Evolutionary conservation across 2,888 invertebrate genomes (phyloP).

Genomic region (Tortricodes alternella): DNA sequence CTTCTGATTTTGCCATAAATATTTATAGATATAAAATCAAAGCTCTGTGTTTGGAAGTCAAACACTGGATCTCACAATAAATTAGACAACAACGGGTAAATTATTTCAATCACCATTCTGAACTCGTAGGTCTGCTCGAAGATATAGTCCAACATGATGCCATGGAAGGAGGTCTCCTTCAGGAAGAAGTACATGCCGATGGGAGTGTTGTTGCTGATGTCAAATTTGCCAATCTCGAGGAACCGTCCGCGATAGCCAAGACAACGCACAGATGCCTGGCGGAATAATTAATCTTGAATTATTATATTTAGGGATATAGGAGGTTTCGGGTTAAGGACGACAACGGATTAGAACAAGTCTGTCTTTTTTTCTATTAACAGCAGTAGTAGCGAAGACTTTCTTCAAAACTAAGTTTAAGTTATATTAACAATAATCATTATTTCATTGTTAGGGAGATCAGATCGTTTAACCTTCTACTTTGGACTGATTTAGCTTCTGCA

Average conservation of each 20-base stretch:
- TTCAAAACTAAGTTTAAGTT: neutral
- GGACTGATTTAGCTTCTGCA: neutral
- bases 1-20: no score
- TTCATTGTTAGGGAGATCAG: neutral
- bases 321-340: no score
- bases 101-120: conserved; percentile 56
- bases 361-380: neutral
- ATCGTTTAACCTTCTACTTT: no score
- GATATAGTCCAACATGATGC: conserved; percentile 79
- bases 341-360: no score
- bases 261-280: conserved; percentile 78
- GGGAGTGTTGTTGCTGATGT: conserved; percentile 86
- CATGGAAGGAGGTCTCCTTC: conserved; percentile 81
- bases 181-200: conserved; percentile 87
- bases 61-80: no score
- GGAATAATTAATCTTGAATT: neutral
- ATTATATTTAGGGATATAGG: neutral
- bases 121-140: conserved; percentile 67
- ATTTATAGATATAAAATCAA: no score
- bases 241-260: conserved; percentile 85
- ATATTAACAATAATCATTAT: no score
- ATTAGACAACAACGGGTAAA: neutral
- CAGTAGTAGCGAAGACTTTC: neutral
- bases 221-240: conserved; percentile 91
- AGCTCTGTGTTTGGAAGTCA: no score